These are phyloP conservation scores for Myxocyprinus asiaticus DNA, from an alignment of 2,113 vertebrate species.

Conservation along the genomic window DNA sequence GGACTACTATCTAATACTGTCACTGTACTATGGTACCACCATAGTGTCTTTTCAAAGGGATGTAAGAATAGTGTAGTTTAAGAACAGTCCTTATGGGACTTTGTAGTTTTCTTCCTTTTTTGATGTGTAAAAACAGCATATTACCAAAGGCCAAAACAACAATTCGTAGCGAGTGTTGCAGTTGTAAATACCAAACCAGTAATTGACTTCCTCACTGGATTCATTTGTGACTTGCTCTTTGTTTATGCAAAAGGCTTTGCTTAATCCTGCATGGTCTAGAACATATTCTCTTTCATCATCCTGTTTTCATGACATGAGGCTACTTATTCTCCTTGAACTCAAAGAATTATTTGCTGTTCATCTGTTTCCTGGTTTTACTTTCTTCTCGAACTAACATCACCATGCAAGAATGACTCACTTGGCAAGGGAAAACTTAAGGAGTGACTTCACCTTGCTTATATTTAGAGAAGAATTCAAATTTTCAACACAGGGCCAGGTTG, in stretches of 20 bases:
- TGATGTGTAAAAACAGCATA: not conserved
- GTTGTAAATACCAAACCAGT: slow-evolving; percentile 9
- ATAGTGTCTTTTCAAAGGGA: too few species aligned
- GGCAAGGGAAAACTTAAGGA: slow-evolving; percentile 58
- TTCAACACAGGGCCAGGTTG: slow-evolving; percentile 43
- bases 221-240: not conserved
- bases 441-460: slow-evolving; percentile 58
- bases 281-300: slow-evolving; percentile 9
- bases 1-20: too few species aligned
- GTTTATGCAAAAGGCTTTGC: slow-evolving; percentile 7
- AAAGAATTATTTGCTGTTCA: slow-evolving; percentile 16
- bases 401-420: slow-evolving; percentile 56
- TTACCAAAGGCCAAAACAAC: slow-evolving; percentile 16
- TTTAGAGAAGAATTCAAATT: slow-evolving; percentile 60
- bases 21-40: too few species aligned
- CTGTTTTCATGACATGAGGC: slow-evolving; percentile 16
- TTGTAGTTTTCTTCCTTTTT: slow-evolving; percentile 6
- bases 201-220: not conserved
- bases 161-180: not conserved
- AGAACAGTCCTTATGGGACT: slow-evolving; percentile 6
- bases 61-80: slow-evolving; percentile 11
- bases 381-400: slow-evolving; percentile 45
- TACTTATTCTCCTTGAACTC: not conserved
- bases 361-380: slow-evolving; percentile 48
- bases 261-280: slow-evolving; percentile 10